Percentiles rank a stretch among this genome's conserved stretches.
Evolutionary conservation across 2,113 vertebrate species (phyloP).

Genomic region (Electrona antarctica): DNA sequence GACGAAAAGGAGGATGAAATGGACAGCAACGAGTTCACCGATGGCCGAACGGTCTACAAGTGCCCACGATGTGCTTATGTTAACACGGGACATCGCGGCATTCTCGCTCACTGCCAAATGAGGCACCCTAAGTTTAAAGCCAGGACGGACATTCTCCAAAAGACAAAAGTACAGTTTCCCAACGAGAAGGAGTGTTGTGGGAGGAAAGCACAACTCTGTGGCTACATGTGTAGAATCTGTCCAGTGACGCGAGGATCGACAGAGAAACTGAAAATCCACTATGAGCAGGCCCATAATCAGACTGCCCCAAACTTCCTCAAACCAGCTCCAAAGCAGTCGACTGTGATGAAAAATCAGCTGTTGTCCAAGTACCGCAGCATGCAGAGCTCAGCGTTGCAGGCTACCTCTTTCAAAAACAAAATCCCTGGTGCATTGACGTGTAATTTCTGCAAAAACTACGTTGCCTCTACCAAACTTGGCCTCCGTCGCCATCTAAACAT

Average conservation of each 20-base stretch:
- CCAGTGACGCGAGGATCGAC: conserved; percentile 81
- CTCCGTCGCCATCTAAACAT: conserved; percentile 84
- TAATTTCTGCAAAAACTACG: conserved; percentile 83
- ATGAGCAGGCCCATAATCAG: conserved; percentile 79
- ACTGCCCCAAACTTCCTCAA: conserved; percentile 75
- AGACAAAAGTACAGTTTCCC: conserved; percentile 76
- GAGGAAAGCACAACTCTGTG: conserved; percentile 82
- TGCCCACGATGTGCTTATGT: conserved; percentile 88
- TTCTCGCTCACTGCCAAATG: conserved; percentile 92
- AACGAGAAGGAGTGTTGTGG: conserved; percentile 74
- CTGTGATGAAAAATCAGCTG: conserved; percentile 66
- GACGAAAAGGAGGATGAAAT: conserved; percentile 75
- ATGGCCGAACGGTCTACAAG: conserved; percentile 64
- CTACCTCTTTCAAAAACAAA: conserved; percentile 78
- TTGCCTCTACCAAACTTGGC: conserved; percentile 82
- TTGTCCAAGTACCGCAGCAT: conserved; percentile 60
- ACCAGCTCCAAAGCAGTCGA: conserved; percentile 66
- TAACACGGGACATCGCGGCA: conserved; percentile 85
- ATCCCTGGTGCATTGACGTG: conserved; percentile 81
- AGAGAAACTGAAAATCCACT: conserved; percentile 84
- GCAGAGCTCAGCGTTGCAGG: conserved; percentile 60
- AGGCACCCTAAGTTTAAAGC: conserved; percentile 82
- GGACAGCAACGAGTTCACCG: too few relatives aligned
- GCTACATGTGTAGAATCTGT: conserved; percentile 86
- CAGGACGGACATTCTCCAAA: conserved; percentile 85